phyloP scores from a whole-genome alignment of 2,888 invertebrate genomes.

The Arenicola marina region DNA sequence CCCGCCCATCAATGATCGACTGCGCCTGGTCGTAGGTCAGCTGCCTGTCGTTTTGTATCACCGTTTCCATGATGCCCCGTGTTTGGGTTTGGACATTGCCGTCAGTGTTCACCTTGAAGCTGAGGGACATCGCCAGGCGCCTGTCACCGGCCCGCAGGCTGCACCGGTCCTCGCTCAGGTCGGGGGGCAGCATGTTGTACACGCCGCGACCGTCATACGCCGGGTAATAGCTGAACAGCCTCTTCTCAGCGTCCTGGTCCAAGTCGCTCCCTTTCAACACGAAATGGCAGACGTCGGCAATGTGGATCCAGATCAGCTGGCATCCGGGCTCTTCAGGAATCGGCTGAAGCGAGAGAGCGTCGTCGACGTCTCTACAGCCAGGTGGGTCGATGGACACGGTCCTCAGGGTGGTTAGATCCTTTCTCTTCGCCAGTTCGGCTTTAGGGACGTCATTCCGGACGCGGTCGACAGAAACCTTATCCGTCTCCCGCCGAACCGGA shows the following conservation, averaged over 20 bases:
- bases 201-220: slow-evolving; percentile 63
- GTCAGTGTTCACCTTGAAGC: slow-evolving; percentile 82
- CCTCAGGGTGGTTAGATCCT: slow-evolving; percentile 65
- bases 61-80: slow-evolving; percentile 34
- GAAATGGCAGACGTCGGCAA: slow-evolving; percentile 89
- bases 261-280: slow-evolving; percentile 73
- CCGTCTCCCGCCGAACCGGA: no score
- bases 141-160: slow-evolving; percentile 62
- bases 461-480: no score
- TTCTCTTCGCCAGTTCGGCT: no score
- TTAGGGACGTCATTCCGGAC: no score
- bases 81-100: slow-evolving; percentile 63
- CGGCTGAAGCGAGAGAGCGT: slow-evolving; percentile 78
- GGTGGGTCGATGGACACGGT: slow-evolving; percentile 92
- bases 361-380: slow-evolving; percentile 90
- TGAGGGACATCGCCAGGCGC: slow-evolving; percentile 81
- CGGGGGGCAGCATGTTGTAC: slow-evolving; percentile 92
- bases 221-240: slow-evolving; percentile 70
- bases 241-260: slow-evolving; percentile 70
- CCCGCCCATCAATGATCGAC: no score
- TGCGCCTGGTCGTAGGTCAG: slow-evolving; percentile 36
- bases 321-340: slow-evolving; percentile 67
- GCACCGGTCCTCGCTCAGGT: slow-evolving; percentile 72
- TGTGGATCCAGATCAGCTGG: slow-evolving; percentile 84
- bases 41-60: not conserved